Conservation (phyloP, 2,888 invertebrate species). For the Thera britannica region DNA sequence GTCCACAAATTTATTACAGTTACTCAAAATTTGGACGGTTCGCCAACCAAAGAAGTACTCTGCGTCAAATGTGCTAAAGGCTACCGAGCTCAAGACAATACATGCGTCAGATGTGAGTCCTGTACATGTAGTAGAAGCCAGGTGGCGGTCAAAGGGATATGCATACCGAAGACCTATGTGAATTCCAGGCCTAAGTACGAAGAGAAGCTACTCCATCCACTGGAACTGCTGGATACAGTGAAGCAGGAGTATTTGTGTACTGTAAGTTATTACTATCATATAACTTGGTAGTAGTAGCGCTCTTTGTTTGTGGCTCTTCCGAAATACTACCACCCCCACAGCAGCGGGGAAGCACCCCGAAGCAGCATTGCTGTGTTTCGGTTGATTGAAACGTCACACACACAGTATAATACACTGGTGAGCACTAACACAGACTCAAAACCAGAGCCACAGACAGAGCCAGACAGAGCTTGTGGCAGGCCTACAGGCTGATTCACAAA, state of each 20-base stretch:
- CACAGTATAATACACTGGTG: no score
- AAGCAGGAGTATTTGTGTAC: constrained; percentile 72
- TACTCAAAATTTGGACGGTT: constrained; percentile 74
- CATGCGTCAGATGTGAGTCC: constrained; percentile 64
- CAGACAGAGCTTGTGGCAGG: no score
- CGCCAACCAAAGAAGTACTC: constrained; percentile 70
- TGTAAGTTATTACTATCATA: constrained; percentile 52
- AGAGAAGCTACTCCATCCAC: constrained; percentile 60
- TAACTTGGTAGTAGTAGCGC: no score
- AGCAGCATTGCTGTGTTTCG: no score
- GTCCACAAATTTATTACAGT: constrained; percentile 50
- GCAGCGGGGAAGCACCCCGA: no score
- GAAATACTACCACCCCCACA: no score
- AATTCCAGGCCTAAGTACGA: constrained; percentile 65
- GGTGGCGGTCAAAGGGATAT: constrained; percentile 60
- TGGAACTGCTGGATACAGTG: constrained; percentile 62
- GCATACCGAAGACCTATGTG: constrained; percentile 65
- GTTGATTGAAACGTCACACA: no score
- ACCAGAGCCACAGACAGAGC: no score
- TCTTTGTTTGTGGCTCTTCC: no score
- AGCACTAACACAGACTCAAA: no score
- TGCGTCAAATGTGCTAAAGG: constrained; percentile 75
- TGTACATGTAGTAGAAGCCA: constrained; percentile 64
- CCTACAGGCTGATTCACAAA: no score
- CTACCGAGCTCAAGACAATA: constrained; percentile 56